phyloP scores from a whole-genome alignment of 2,113 vertebrate genomes.

The Spizaetus ornatus region DNA sequence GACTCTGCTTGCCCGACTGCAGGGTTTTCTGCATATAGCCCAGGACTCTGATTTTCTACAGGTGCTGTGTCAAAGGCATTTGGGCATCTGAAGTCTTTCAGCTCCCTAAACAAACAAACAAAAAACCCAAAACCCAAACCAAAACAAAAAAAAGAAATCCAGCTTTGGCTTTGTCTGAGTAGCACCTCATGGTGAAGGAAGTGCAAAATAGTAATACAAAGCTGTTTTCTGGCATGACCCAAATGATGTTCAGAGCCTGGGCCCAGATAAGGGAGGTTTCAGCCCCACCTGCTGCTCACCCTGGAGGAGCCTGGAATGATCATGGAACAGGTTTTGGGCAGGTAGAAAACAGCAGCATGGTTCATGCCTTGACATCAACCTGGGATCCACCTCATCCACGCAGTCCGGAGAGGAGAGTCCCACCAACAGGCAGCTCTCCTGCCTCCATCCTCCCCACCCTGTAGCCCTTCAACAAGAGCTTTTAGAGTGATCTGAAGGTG shows the following conservation, averaged over 20 bases:
- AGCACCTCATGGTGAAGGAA: neutral
- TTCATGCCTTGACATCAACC: neutral
- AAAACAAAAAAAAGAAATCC: neutral
- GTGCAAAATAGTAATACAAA: neutral
- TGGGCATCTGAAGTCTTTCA: neutral
- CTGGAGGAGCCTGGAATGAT: neutral
- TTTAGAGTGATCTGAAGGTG: neutral
- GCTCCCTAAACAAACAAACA: neutral
- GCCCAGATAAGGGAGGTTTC: neutral
- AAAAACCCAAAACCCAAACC: too few relatives aligned
- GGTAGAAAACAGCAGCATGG: neutral
- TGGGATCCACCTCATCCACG: neutral
- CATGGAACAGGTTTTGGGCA: neutral
- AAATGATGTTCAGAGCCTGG: neutral
- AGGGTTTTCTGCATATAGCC: neutral
- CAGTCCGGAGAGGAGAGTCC: neutral
- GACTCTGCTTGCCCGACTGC: neutral
- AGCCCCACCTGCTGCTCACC: neutral
- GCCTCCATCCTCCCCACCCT: neutral
- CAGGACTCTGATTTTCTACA: neutral
- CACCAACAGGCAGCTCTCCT: neutral
- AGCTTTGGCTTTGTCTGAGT: neutral
- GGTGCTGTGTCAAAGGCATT: neutral
- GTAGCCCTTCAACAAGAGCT: neutral
- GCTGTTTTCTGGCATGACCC: neutral